Evolutionary conservation across 2,113 vertebrate genomes (phyloP).

Genomic region (Procavia capensis): DNA sequence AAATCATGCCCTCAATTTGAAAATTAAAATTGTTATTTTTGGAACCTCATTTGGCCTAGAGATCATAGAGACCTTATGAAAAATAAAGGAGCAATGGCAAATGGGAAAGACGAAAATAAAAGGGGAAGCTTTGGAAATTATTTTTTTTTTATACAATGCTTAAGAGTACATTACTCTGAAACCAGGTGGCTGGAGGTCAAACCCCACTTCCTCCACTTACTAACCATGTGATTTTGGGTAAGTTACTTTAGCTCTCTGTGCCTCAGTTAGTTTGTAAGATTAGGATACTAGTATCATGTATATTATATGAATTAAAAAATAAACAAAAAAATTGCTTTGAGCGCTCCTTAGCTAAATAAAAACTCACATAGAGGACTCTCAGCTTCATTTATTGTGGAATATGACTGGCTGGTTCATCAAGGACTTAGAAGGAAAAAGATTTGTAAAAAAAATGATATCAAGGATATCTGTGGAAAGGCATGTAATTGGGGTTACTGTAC

Average conservation of each 20-base stretch:
- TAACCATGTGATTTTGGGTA: neutral
- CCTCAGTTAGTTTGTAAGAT: conserved; percentile 60
- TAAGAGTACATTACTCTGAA: neutral
- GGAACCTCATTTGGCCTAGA: conserved; percentile 80
- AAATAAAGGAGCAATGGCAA: conserved; percentile 72
- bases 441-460: neutral
- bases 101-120: conserved; percentile 51
- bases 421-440: neutral
- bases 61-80: conserved; percentile 78
- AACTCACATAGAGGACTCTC: neutral
- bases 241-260: neutral
- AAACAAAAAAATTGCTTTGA: neutral
- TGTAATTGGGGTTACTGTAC: neutral
- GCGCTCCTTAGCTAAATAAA: neutral
- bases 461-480: neutral
- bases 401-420: neutral
- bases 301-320: neutral
- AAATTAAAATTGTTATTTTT: conserved; percentile 84
- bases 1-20: conserved; percentile 84
- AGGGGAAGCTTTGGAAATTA: conserved; percentile 61
- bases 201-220: neutral
- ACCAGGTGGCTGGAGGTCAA: conserved; percentile 38
- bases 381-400: neutral
- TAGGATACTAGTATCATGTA: neutral
- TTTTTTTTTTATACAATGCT: conserved; percentile 43